These are phyloP conservation scores for Ailuropoda melanoleuca DNA, from an alignment of 2,113 vertebrate genomes.

Conservation along the genomic window DNA sequence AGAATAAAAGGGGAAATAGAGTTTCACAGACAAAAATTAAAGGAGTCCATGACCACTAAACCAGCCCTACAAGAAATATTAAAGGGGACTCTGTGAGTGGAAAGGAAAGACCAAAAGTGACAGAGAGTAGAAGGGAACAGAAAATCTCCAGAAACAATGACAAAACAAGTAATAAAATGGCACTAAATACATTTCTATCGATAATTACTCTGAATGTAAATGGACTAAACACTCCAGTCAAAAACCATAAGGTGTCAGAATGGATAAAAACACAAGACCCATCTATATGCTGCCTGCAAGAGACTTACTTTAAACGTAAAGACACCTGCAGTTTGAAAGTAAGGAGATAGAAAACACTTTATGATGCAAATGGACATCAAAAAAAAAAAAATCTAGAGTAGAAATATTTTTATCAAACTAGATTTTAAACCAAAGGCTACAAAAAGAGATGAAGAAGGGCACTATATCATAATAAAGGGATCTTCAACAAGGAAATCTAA, in stretches of 20 bases:
- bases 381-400: neutral
- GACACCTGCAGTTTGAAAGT: neutral
- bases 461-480: neutral
- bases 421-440: neutral
- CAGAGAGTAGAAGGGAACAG: neutral
- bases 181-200: neutral
- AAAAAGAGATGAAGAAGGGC: neutral
- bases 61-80: neutral
- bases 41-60: neutral
- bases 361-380: neutral
- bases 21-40: neutral
- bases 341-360: neutral
- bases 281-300: neutral
- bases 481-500: neutral
- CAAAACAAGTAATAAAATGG: neutral
- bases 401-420: neutral
- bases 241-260: neutral
- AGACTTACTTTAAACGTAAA: neutral
- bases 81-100: neutral
- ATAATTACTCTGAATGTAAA: neutral
- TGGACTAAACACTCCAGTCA: neutral
- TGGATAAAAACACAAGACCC: neutral
- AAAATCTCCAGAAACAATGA: neutral
- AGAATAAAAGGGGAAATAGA: neutral
- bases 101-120: neutral